These are phyloP conservation scores for Lathamus discolor DNA, from an alignment of 2,113 vertebrate species.

Conservation along the genomic window DNA sequence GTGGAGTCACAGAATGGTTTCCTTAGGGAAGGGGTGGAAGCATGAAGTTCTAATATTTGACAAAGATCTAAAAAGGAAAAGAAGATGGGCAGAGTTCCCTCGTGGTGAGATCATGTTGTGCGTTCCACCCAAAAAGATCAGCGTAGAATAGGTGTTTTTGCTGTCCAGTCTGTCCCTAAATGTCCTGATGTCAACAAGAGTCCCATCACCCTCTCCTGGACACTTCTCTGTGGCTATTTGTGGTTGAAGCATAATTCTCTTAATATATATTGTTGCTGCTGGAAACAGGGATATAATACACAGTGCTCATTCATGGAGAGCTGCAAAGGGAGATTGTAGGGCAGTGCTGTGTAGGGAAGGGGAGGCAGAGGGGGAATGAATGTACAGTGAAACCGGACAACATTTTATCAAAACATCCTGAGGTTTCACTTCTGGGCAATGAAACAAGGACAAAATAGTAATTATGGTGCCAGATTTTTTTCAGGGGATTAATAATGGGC, in stretches of 20 bases:
- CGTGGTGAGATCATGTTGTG: background rate
- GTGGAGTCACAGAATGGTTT: background rate
- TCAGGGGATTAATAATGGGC: constrained; percentile 38
- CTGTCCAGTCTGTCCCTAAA: background rate
- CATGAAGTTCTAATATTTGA: background rate
- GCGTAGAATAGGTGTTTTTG: background rate
- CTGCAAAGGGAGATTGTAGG: background rate
- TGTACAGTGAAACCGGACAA: background rate
- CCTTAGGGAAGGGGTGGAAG: background rate
- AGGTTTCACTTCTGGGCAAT: background rate
- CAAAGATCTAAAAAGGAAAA: background rate
- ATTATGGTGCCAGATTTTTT: background rate
- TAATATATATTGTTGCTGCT: background rate
- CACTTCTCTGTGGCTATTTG: background rate
- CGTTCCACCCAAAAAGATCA: background rate
- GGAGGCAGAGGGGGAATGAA: background rate
- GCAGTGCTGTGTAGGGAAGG: background rate
- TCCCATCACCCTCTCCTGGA: background rate
- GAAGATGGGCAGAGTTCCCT: background rate
- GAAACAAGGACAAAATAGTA: constrained; percentile 28
- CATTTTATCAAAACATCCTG: background rate
- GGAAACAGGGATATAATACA: background rate
- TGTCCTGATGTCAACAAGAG: background rate
- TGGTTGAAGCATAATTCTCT: background rate
- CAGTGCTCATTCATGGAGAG: background rate